Base-by-base conservation (phyloP, 1,140 invertebrate species). In the Drosophila setifemur region DNA sequence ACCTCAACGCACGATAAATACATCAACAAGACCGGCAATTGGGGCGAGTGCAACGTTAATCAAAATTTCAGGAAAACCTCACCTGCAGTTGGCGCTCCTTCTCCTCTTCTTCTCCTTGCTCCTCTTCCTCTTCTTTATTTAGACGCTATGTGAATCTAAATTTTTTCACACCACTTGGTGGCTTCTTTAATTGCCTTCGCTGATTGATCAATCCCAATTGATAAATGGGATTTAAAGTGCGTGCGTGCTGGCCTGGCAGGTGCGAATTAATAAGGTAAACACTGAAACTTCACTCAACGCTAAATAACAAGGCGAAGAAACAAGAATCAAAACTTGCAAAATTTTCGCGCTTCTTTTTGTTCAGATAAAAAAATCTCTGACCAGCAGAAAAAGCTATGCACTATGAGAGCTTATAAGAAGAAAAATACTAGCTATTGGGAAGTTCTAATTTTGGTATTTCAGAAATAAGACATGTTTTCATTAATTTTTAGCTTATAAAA, bases 11-110 rank as follows among this genome's bases (percentile, higher is more conserved):
- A 28, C 61, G 57, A 78, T 78, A 78, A 78, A 78, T 78, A 69
- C 50, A 57, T 78, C 69, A 78, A 29, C 74, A 16, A 19, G 6
- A 19, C 39, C 26, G 35, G 58, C 74, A 73, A 73, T 44, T 57
- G 61, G 74, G 74, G 74, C 74, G 61, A 69, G 49, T 16, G 55
- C 54, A 57, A 57, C 74, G 73, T 78, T 73, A 78, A 78, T 78
- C 75, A 78, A 73, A 78, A 57, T 37, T 26, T 60, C 40, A 53
- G 40, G 44, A 55, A 70, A 63, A 45, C 45, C 55, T 63, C 63
- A 78, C 61, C 74, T 72, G 72, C 29, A 48, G 35, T 37, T 11
- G n/a, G 19, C 11, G 25, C 6, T 33, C 9, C 18, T n/a, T 40
- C 7, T 14, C 49, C 42, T 45, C 47, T 12, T 16, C 45, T 37